Percentiles rank a stretch among this genome's conserved stretches.
Evolutionary conservation across 2,797 vertebrate genomes (phyloP).

Genomic region (Xenentodon cancila): DNA sequence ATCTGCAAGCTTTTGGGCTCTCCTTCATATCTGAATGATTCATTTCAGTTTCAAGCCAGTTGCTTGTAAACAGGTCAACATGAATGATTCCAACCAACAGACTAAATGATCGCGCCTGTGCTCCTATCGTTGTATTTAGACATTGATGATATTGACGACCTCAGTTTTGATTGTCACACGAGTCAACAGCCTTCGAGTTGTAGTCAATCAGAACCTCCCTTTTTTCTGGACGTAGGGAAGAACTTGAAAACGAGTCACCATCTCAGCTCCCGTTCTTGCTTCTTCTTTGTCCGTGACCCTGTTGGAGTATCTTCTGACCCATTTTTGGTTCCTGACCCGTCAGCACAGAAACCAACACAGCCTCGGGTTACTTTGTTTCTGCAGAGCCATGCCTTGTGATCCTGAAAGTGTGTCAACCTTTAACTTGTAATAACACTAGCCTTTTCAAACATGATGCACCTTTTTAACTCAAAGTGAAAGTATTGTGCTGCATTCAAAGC

Average conservation of each 20-base stretch:
- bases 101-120: no score
- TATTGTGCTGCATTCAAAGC: constrained; percentile 1
- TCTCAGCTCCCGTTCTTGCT: background rate
- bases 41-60: no score
- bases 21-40: no score
- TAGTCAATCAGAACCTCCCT: no score
- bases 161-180: no score
- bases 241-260: constrained; percentile 4
- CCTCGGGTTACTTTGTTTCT: constrained; percentile 32
- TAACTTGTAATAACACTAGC: constrained; percentile 6
- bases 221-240: no score
- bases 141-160: no score
- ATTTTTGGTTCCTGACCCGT: constrained; percentile 28
- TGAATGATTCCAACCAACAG: no score
- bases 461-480: constrained; percentile 8
- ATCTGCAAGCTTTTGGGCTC: no score
- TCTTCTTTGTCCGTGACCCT: constrained; percentile 9
- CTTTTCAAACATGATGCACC: constrained; percentile 6
- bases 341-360: background rate
- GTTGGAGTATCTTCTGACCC: constrained; percentile 31
- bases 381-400: constrained; percentile 24
- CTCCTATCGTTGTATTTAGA: no score
- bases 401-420: constrained; percentile 46
- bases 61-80: no score
- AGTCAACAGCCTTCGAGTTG: no score